phyloP scores from a whole-genome alignment of 2,888 invertebrate species.

The Ectemnius lituratus region DNA sequence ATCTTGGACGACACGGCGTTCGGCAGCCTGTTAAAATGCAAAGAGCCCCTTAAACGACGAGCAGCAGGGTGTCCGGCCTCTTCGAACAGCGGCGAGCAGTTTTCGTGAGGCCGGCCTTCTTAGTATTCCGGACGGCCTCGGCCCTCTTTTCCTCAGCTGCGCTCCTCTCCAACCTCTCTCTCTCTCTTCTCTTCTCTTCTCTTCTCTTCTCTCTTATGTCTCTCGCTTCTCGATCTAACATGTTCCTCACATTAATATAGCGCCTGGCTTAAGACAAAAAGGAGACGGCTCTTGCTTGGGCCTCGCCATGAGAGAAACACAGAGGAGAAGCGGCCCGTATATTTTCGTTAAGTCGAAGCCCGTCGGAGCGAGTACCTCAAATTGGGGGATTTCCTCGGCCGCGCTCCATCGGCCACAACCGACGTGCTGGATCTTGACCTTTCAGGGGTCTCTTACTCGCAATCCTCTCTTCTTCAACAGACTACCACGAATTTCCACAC shows the following conservation, averaged over 20 bases:
- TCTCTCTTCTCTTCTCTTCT: slow-evolving; percentile 3
- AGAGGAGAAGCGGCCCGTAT: slow-evolving; percentile 62
- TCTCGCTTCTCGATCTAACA: slow-evolving; percentile 64
- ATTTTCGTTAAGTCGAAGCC: slow-evolving; percentile 77
- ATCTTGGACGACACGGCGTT: too few relatives aligned
- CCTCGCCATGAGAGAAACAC: slow-evolving; percentile 4
- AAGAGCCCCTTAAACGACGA: slow-evolving; percentile 74
- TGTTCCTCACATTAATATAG: slow-evolving; percentile 78
- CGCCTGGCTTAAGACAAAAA: slow-evolving; percentile 75
- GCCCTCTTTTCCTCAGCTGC: slow-evolving; percentile 66
- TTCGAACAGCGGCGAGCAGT: slow-evolving; percentile 61
- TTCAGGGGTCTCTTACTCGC: slow-evolving; percentile 9
- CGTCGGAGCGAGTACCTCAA: slow-evolving; percentile 69
- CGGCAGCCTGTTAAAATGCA: slow-evolving; percentile 74
- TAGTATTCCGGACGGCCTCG: slow-evolving; percentile 72
- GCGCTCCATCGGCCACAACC: background rate
- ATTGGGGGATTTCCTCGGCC: slow-evolving; percentile 72
- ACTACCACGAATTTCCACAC: too few relatives aligned
- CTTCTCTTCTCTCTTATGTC: slow-evolving; percentile 6
- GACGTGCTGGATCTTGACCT: slow-evolving; percentile 57
- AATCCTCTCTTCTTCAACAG: background rate
- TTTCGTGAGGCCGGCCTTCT: slow-evolving; percentile 60
- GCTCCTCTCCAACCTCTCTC: background rate
- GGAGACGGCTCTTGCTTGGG: slow-evolving; percentile 75
- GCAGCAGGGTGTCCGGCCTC: slow-evolving; percentile 52